These are phyloP conservation scores for Tragelaphus imberbis DNA, from an alignment of 2,113 vertebrate species.

Conservation along the genomic window DNA sequence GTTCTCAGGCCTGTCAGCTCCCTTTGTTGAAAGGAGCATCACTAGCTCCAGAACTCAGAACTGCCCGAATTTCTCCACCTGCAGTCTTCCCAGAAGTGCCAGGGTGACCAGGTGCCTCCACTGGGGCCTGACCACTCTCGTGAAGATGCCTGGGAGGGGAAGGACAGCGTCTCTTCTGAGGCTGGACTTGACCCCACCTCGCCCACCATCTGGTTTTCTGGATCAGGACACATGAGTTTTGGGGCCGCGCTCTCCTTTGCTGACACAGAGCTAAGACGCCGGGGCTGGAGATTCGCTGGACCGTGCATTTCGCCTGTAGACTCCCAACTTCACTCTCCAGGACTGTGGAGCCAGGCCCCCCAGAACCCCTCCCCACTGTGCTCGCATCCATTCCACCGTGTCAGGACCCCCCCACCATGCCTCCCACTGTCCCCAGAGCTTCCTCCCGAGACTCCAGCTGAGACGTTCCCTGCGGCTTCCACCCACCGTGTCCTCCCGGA, in stretches of 20 bases:
- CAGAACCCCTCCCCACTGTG: background rate
- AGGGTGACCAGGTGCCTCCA: background rate
- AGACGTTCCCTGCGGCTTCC: background rate
- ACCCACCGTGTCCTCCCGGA: background rate
- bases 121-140: fast-evolving
- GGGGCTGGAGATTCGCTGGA: fast-evolving
- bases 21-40: background rate
- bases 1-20: fast-evolving
- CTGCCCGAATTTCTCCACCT: background rate
- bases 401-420: fast-evolving
- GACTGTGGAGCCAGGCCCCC: background rate
- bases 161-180: fast-evolving
- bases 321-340: background rate
- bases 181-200: fast-evolving
- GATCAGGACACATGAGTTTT: fast-evolving
- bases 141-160: fast-evolving
- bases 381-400: fast-evolving
- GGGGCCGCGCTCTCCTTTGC: fast-evolving
- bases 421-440: background rate
- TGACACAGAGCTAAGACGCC: background rate
- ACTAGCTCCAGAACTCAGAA: background rate
- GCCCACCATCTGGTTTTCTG: fast-evolving
- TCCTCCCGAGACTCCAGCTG: background rate
- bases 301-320: fast-evolving
- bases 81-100: background rate